Percentiles rank a stretch among this genome's conserved stretches.
Conservation (phyloP, 2,888 invertebrate species). For the Amphipoea oculea region DNA sequence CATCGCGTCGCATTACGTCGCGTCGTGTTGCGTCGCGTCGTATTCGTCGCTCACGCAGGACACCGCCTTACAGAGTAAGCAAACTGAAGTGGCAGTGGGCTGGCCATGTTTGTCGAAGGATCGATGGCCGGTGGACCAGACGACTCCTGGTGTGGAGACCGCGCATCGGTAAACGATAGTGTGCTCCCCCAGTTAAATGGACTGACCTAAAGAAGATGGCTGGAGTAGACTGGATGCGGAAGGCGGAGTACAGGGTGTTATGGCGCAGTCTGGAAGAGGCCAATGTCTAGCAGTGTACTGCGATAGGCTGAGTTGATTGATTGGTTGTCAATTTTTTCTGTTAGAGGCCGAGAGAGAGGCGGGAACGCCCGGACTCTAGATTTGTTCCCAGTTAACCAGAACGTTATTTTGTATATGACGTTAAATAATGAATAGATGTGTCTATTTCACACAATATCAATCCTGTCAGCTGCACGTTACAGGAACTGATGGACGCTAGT, state of each 20-base stretch:
- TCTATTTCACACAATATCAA: neutral
- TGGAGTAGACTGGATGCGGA: neutral
- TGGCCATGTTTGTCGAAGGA: neutral
- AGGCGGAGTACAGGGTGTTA: no score
- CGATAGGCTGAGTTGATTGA: no score
- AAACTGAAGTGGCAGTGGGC: neutral
- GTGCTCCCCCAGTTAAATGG: neutral
- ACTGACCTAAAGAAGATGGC: neutral
- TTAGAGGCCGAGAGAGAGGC: neutral
- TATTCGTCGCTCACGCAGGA: no score
- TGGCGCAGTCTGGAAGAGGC: no score
- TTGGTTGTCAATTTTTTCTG: neutral
- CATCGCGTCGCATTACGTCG: no score
- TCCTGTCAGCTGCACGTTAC: no score
- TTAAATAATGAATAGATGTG: neutral
- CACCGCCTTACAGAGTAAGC: neutral
- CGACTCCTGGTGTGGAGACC: neutral
- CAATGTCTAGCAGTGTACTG: no score
- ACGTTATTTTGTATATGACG: neutral
- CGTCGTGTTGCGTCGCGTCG: no score
- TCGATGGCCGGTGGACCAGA: neutral
- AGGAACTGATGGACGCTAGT: no score
- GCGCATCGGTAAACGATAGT: neutral
- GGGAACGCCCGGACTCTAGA: neutral
- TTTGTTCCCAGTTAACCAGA: neutral